These are phyloP conservation scores for Fundulus diaphanus DNA, from an alignment of 2,797 vertebrate species.

Conservation along the genomic window DNA sequence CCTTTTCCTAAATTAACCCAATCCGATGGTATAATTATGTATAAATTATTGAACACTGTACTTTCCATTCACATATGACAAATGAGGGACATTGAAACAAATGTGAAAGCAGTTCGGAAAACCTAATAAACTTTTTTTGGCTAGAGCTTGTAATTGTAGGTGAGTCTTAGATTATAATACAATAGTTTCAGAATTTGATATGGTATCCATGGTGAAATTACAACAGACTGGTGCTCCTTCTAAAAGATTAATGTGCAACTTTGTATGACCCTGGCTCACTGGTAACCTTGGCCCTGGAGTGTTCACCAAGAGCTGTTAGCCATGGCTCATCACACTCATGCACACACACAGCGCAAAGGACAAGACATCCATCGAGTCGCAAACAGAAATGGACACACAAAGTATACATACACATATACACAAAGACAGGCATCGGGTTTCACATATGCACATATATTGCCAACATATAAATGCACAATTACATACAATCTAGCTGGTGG, in stretches of 20 bases:
- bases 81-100: background rate
- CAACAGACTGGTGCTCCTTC: slow-evolving; percentile 35
- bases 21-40: slow-evolving; percentile 50
- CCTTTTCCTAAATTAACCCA: slow-evolving; percentile 45
- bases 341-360: slow-evolving; percentile 22
- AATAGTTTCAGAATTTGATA: background rate
- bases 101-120: background rate
- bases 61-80: background rate
- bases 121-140: background rate
- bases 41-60: slow-evolving; percentile 55
- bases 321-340: slow-evolving; percentile 67
- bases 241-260: slow-evolving; percentile 77
- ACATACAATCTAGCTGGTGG: slow-evolving; percentile 58
- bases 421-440: background rate
- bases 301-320: slow-evolving; percentile 62
- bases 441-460: slow-evolving; percentile 16
- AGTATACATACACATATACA: background rate
- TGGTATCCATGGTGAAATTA: slow-evolving; percentile 2
- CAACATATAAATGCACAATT: slow-evolving; percentile 13
- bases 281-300: slow-evolving; percentile 53
- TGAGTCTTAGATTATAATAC: background rate
- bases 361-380: slow-evolving; percentile 23
- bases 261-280: slow-evolving; percentile 72
- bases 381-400: slow-evolving; percentile 9
- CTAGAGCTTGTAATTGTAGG: background rate